Conservation (phyloP, 2,797 vertebrate genomes). For the Fundulus diaphanus region DNA sequence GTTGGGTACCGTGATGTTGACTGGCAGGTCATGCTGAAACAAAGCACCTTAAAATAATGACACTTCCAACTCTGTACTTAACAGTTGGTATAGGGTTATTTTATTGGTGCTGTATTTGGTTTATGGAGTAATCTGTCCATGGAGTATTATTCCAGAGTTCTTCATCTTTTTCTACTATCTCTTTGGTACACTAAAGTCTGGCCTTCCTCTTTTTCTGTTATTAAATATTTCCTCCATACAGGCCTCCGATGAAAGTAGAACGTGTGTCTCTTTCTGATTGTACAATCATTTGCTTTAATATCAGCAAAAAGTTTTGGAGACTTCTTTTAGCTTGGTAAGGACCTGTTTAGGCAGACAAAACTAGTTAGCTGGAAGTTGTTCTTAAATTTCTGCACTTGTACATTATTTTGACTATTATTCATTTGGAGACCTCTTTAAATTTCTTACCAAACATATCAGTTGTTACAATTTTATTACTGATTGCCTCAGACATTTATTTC, state of each 20-base stretch:
- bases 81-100: background rate
- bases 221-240: background rate
- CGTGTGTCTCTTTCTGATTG: too few species aligned
- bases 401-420: background rate
- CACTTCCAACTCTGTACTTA: background rate
- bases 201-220: too few species aligned
- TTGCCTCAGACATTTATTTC: background rate
- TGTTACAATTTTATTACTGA: too few species aligned
- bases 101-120: background rate
- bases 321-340: background rate
- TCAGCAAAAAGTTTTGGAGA: background rate
- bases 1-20: too few species aligned
- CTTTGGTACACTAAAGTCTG: too few species aligned
- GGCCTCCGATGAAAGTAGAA: too few species aligned
- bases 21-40: too few species aligned
- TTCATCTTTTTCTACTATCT: too few species aligned
- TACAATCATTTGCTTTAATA: too few species aligned
- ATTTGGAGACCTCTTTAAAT: background rate
- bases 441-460: too few species aligned
- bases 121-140: background rate
- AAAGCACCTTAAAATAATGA: background rate
- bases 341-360: background rate
- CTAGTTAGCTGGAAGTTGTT: background rate
- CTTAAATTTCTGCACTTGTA: background rate
- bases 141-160: background rate